phyloP scores from a whole-genome alignment of 2,113 vertebrate genomes.

The Trichechus manatus region DNA sequence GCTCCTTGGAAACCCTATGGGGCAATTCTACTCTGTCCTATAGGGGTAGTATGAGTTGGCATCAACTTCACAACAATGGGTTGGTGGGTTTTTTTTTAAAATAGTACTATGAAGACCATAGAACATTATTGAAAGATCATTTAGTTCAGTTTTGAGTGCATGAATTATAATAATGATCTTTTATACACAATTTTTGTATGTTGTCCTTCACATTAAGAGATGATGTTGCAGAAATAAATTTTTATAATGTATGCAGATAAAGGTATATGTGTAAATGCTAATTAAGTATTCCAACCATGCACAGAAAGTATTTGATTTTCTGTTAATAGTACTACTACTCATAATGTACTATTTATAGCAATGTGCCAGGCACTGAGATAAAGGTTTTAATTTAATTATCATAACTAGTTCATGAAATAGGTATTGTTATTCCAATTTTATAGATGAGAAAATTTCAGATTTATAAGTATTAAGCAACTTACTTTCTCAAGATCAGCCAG shows the following conservation, averaged over 20 bases:
- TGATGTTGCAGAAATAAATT: not conserved
- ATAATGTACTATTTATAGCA: not conserved
- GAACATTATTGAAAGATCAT: not conserved
- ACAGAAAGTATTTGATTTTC: conserved; percentile 27
- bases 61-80: no score
- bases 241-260: not conserved
- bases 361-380: not conserved
- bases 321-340: not conserved
- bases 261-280: not conserved
- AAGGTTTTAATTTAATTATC: not conserved
- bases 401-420: not conserved
- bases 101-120: accelerated
- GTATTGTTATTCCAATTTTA: not conserved
- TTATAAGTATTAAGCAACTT: conserved; percentile 23
- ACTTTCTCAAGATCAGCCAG: conserved; percentile 13
- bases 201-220: not conserved
- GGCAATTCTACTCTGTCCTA: no score
- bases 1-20: no score
- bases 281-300: not conserved
- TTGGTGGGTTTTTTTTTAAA: no score
- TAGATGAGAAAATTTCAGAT: conserved; percentile 17
- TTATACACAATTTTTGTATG: not conserved
- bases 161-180: not conserved
- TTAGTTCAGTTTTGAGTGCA: not conserved
- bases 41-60: no score